Evolutionary conservation across 1,140 invertebrate species (phyloP), one percentile per base, ranked within the genome.

Genomic region (Tigriopus japonicus): DNA sequence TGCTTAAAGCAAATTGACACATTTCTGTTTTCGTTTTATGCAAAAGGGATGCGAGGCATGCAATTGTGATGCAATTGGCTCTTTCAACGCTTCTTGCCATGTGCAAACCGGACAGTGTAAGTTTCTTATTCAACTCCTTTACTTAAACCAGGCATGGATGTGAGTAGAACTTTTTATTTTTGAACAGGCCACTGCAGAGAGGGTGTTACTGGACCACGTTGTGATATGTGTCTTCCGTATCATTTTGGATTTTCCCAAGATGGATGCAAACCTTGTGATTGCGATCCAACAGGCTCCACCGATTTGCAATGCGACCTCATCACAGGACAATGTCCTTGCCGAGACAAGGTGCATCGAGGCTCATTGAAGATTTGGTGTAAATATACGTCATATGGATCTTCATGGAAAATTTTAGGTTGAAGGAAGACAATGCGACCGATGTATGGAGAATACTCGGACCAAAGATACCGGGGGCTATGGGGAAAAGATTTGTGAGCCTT

Each of bases 241-340:
- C 86, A 90, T 68, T 96, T 87, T 69, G 92, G 90, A 51, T 96
- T 94, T 72, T 85, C 88, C 14, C 63, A 70, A 1, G 82, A 88
- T 6, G 89, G 89, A 2, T 93, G 89, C 66, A 80, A 81, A 63
- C 72, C 81, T 14, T 95, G 91, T 65, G 83, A 91, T 43, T 95
- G 91, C 69, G 91, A 95, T 68, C 76, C 75, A 13, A 83, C 90
- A 67, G 91, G 91, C 15, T 90, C 88, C 3, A 79, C 80, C 59
- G 80, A 82, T 61, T 76, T 85, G 54, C 87, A 92, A 68, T 95
- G 91, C 66, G 71, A 74, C 64, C 80, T 86, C 64, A 75, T 80
- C 15, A 74, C 71, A 62, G 90, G 90, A 13, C 87, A 93, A 68
- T 94, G 90, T 74, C 83, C 81, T 1, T 95, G 90, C 71, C 78